Conservation (phyloP, 2,888 invertebrate species). For the Limnephilus lunatus region DNA sequence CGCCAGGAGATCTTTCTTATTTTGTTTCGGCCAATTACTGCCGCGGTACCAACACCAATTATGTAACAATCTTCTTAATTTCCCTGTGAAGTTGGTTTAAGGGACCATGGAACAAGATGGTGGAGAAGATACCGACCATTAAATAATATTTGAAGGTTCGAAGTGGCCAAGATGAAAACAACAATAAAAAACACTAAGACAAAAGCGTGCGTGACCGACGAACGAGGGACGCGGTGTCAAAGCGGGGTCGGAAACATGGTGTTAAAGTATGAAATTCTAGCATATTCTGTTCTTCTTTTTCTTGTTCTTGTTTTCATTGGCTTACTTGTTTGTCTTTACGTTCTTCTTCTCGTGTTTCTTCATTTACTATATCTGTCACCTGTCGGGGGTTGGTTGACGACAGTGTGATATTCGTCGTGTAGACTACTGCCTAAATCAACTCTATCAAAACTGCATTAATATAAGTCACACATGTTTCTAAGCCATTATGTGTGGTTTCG, state of each 20-base stretch:
- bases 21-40: conserved; percentile 3
- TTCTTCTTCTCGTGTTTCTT: too few species aligned
- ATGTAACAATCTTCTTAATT: conserved; percentile 24
- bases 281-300: too few species aligned
- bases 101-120: not conserved
- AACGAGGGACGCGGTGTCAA: not conserved
- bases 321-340: too few species aligned
- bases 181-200: conserved; percentile 44
- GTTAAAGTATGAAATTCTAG: not conserved
- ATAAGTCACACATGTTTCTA: not conserved
- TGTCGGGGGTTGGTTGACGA: too few species aligned
- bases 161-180: conserved; percentile 33
- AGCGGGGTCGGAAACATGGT: conserved; percentile 22
- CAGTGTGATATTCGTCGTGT: too few species aligned
- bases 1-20: not conserved
- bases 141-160: conserved; percentile 48
- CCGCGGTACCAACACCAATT: not conserved
- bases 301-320: too few species aligned
- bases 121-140: conserved; percentile 14
- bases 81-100: not conserved
- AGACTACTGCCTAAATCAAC: too few species aligned
- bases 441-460: too few species aligned
- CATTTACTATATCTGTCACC: too few species aligned
- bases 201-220: conserved; percentile 58
- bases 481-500: not conserved